A percentile compares a stretch with the other conserved stretches of the same genome.
Evolutionary conservation across 2,797 vertebrate genomes (phyloP).

Genomic region (Pagetopsis macropterus): DNA sequence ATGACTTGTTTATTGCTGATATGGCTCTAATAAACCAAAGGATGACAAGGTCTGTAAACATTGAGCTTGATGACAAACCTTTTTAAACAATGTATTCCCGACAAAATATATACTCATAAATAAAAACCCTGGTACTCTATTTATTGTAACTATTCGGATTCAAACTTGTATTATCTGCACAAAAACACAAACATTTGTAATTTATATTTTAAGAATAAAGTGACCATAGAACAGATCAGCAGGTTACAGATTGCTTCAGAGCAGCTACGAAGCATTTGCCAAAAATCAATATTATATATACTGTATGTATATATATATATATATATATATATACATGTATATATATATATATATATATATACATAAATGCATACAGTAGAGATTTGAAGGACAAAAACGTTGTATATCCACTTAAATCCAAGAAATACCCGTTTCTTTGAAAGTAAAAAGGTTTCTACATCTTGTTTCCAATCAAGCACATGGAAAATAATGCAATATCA

Average conservation of each 20-base stretch:
- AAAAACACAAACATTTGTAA: neutral
- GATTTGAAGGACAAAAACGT: neutral
- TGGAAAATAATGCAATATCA: neutral
- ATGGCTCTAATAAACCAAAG: slow-evolving; percentile 12
- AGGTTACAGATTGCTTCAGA: neutral
- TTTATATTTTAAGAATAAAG: neutral
- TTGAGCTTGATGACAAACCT: neutral
- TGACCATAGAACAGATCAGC: slow-evolving; percentile 1
- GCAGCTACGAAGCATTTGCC: slow-evolving; percentile 17
- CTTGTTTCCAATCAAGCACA: neutral
- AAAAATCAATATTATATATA: slow-evolving; percentile 9
- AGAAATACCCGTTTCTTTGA: neutral
- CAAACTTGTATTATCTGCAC: neutral
- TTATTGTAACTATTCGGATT: neutral
- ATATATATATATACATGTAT: no score
- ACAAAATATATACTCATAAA: neutral
- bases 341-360: neutral
- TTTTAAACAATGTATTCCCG: neutral
- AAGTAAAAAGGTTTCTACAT: neutral
- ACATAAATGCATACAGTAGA: neutral
- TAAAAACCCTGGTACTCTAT: neutral
- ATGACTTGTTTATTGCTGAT: neutral
- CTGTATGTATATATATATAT: neutral
- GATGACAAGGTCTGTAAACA: slow-evolving; percentile 4
- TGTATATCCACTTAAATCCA: neutral